Evolutionary conservation across 2,113 vertebrate species (phyloP), one percentile per base, ranked within the genome.

Genomic region (Melanerpes formicivorus): DNA sequence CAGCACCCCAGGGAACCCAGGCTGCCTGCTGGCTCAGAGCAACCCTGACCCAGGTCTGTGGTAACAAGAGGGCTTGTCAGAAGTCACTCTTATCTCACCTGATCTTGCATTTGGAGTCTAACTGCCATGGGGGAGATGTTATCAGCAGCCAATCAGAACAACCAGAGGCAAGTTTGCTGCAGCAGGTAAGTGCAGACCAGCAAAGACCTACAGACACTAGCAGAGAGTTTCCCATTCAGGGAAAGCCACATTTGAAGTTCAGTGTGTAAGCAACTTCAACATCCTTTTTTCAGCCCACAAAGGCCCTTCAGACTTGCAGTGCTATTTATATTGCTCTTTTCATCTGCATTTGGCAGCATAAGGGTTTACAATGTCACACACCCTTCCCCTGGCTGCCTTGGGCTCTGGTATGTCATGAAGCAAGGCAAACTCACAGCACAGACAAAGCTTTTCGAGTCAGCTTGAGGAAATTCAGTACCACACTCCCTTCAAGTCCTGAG

Each of bases 61-160:
- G 10, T 12, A 81, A 74, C 78, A 30, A 16, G 32, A 52, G 29
- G 46, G 42, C 59, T 64, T 3, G 2, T 46, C 63, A 93, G 78
- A 91, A 94, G 90, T 92, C 91, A 88, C 55, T 30, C 46, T 55
- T 90, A 85, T 85, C 80, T 64, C 16, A 27, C 78, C 60, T 82
- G 58, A 87, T 91, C 77, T 78, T 1, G 0, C 82, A 79, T 93
- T 94, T 90, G 92, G 55, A 76, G 88, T 62, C 70, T 83, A 90
- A 90, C 79, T 85, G 76, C 77, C 2, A 0, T 55, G 65, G 81
- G 91, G 92, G 80, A 95, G 94, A 87, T 95, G 92, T 91, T 96
- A 94, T 96, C 91, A 88, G 16, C 65, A 78, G 76, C 82, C 80
- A 91, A 95, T 94, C 86, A 93, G 80, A 90, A 96, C 93, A 94